Percentiles rank a stretch among this genome's conserved stretches.
Conservation (phyloP, 2,797 vertebrate genomes). For the Macropodus opercularis region DNA sequence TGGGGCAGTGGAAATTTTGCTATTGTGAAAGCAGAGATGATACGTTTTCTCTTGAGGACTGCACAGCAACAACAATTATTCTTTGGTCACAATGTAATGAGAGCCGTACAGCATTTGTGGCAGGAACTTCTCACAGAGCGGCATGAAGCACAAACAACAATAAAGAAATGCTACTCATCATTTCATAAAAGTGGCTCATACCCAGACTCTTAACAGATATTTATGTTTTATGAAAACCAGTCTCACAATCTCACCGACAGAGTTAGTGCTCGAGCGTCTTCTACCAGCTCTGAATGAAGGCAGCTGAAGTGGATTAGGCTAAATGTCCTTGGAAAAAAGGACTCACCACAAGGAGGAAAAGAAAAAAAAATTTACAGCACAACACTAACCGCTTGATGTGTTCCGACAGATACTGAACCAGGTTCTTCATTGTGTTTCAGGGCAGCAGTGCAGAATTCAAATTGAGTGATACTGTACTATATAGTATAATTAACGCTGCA, state of each 20-base stretch:
- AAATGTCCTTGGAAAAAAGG: slow-evolving; percentile 83
- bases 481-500: no score
- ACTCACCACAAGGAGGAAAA: slow-evolving; percentile 79
- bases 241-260: slow-evolving; percentile 69
- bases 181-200: slow-evolving; percentile 78
- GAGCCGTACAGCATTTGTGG: slow-evolving; percentile 51
- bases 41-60: slow-evolving; percentile 38
- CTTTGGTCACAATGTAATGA: slow-evolving; percentile 37
- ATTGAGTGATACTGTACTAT: no score
- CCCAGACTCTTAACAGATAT: slow-evolving; percentile 82
- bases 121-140: slow-evolving; percentile 53
- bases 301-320: slow-evolving; percentile 85
- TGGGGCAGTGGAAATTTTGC: slow-evolving; percentile 45
- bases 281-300: slow-evolving; percentile 80
- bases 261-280: slow-evolving; percentile 73
- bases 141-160: slow-evolving; percentile 58
- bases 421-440: slow-evolving; percentile 52
- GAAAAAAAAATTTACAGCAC: slow-evolving; percentile 77
- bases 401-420: slow-evolving; percentile 67
- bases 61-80: slow-evolving; percentile 19
- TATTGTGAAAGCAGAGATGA: slow-evolving; percentile 46
- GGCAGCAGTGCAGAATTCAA: slow-evolving; percentile 24
- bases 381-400: slow-evolving; percentile 78
- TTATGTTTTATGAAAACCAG: slow-evolving; percentile 84
- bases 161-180: slow-evolving; percentile 84